Evolutionary conservation across 2,113 vertebrate species (phyloP).

Genomic region (Chionomys nivalis): DNA sequence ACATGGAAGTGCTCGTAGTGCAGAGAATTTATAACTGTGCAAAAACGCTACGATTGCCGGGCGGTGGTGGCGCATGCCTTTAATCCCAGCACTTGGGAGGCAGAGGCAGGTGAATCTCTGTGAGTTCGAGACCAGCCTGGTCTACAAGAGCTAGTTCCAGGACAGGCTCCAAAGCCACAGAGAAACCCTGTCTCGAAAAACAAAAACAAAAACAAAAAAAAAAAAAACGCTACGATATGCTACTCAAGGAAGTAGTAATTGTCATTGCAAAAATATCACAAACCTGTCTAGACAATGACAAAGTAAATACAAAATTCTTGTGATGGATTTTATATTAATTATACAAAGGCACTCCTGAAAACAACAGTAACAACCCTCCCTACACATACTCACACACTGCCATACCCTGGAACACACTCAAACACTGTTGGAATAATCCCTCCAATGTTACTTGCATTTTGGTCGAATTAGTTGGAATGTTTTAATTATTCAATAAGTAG

Average conservation of each 20-base stretch:
- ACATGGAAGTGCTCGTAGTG: conserved; percentile 31
- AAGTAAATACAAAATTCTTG: conserved; percentile 35
- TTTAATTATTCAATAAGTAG: conserved; percentile 59
- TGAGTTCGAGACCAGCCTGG: too few species aligned
- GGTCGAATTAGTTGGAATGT: conserved; percentile 50
- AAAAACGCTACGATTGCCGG: too few species aligned
- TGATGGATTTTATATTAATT: conserved; percentile 1
- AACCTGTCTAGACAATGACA: conserved; percentile 21
- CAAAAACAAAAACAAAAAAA: too few species aligned
- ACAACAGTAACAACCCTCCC: background rate
- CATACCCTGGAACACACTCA: background rate
- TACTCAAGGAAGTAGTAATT: conserved; percentile 39
- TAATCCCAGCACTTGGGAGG: too few species aligned
- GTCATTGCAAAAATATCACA: conserved; percentile 33
- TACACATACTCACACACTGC: background rate
- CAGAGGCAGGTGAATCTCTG: too few species aligned
- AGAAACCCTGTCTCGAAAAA: too few species aligned
- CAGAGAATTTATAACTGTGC: conserved; percentile 25
- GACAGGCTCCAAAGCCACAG: too few species aligned
- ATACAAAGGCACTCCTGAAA: background rate
- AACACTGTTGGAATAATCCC: conserved; percentile 34
- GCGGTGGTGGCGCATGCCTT: too few species aligned
- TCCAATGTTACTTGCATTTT: conserved; percentile 43
- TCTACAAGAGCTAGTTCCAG: too few species aligned
- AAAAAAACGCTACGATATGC: background rate